phyloP scores from a whole-genome alignment of 2,888 invertebrate genomes.

The Apamea monoglypha region DNA sequence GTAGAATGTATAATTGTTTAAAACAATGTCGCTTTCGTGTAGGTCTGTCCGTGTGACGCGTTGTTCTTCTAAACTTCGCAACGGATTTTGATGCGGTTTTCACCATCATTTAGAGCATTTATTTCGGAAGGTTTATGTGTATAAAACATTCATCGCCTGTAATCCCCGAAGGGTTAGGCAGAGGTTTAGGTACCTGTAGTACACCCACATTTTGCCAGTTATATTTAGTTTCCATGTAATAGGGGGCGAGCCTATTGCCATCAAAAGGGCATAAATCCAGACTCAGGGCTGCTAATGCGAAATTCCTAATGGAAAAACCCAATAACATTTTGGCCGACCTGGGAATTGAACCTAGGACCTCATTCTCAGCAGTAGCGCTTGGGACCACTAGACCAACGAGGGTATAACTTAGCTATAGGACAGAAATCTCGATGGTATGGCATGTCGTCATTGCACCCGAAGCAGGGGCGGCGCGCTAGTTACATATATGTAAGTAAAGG shows the following conservation, averaged over 20 bases:
- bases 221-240: too few species aligned
- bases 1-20: conserved; percentile 28
- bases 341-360: too few species aligned
- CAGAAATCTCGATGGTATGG: neutral
- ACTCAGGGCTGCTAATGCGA: too few species aligned
- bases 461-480: neutral
- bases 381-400: neutral
- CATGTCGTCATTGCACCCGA: neutral
- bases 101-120: neutral
- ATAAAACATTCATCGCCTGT: neutral
- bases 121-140: neutral
- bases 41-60: neutral
- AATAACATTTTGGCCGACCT: too few species aligned
- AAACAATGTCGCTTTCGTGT: neutral
- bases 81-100: neutral
- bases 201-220: too few species aligned
- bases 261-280: too few species aligned
- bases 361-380: too few species aligned
- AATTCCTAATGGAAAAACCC: too few species aligned
- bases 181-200: too few species aligned
- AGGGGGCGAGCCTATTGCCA: too few species aligned
- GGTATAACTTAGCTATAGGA: neutral
- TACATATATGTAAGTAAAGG: neutral
- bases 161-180: too few species aligned
- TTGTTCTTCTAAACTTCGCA: neutral